These are phyloP conservation scores for Chroicocephalus ridibundus DNA, from an alignment of 2,113 vertebrate genomes.

Conservation along the genomic window DNA sequence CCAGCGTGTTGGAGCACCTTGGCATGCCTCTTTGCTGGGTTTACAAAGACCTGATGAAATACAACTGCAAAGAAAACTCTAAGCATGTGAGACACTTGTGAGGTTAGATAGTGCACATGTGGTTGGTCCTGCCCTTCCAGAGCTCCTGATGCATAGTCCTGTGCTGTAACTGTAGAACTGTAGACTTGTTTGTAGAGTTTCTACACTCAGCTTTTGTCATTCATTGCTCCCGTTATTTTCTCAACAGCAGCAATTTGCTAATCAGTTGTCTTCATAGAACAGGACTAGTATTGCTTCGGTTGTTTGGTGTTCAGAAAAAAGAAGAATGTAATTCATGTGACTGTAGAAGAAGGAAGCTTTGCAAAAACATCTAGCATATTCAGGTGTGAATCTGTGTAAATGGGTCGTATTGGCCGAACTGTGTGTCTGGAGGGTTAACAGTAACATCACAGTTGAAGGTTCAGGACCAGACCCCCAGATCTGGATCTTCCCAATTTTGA, in stretches of 20 bases:
- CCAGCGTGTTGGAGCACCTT: not conserved
- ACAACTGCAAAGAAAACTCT: not conserved
- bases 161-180: not conserved
- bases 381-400: not conserved
- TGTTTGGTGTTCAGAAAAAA: not conserved
- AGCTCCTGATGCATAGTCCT: not conserved
- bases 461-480: not conserved
- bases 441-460: not conserved
- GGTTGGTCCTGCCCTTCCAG: not conserved
- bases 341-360: not conserved
- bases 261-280: not conserved
- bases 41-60: not conserved
- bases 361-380: not conserved
- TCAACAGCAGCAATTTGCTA: not conserved
- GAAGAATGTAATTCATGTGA: not conserved
- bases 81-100: not conserved
- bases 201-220: not conserved
- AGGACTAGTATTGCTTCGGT: not conserved
- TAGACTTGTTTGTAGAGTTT: not conserved
- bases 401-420: not conserved
- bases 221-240: not conserved
- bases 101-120: not conserved
- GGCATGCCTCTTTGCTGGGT: not conserved
- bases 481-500: not conserved
- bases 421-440: not conserved